Conservation (phyloP, 2,113 vertebrate genomes). For the Zosterops borbonicus region DNA sequence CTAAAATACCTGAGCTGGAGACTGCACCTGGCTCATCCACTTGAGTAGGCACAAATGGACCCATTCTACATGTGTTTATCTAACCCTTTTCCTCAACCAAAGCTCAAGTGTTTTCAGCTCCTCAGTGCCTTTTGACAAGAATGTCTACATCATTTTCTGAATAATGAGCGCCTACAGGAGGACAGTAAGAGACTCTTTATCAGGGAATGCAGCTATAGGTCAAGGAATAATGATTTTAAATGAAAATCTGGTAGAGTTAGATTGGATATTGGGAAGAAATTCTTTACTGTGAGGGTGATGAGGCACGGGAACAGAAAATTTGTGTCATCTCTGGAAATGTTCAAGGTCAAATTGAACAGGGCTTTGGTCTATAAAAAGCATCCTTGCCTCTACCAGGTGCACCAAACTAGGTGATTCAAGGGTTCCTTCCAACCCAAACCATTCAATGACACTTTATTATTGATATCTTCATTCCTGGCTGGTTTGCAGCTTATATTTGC, state of each 20-base stretch:
- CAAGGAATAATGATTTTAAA: not conserved
- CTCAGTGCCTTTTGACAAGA: not conserved
- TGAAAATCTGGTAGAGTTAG: not conserved
- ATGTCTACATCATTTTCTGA: not conserved
- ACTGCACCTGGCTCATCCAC: not conserved
- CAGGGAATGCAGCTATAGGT: not conserved
- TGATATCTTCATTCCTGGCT: not conserved
- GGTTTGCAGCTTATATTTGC: not conserved
- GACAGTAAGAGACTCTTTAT: not conserved
- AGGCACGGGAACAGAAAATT: not conserved
- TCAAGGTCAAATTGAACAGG: not conserved
- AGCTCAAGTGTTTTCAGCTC: not conserved
- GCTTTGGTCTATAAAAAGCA: not conserved
- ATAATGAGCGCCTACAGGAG: not conserved
- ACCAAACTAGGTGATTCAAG: not conserved
- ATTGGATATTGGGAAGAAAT: not conserved
- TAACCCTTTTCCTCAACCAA: not conserved
- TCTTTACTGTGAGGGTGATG: not conserved
- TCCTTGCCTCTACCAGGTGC: fast-evolving
- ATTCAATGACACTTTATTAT: not conserved
- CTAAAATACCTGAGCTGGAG: not conserved
- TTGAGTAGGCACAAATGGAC: not conserved
- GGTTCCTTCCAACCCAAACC: not conserved
- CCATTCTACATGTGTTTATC: not conserved
- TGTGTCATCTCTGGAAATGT: no score